phyloP scores from a whole-genome alignment of 2,797 vertebrate species.

The Stomatorhinus walkeri region DNA sequence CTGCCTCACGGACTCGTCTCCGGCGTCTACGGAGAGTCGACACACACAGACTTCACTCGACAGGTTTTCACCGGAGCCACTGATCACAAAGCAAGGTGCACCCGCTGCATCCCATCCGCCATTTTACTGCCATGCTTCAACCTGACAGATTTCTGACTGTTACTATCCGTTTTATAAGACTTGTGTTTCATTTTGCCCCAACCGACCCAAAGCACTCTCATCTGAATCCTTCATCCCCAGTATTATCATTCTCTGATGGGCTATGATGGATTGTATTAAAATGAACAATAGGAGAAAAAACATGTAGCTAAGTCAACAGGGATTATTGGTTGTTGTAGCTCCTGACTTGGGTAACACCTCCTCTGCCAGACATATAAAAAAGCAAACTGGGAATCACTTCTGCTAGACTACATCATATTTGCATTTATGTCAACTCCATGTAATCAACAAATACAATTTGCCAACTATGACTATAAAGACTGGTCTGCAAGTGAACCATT shows the following conservation, averaged over 20 bases:
- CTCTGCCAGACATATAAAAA: constrained; percentile 62
- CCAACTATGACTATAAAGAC: background rate
- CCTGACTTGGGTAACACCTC: constrained; percentile 72
- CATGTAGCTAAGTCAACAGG: constrained; percentile 79
- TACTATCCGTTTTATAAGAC: background rate
- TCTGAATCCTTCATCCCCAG: constrained; percentile 78
- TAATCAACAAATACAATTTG: background rate
- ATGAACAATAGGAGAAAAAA: constrained; percentile 80
- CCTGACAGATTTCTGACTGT: constrained; percentile 95
- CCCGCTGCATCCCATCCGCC: constrained; percentile 69
- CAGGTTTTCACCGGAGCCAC: constrained; percentile 67
- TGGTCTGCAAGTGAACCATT: background rate
- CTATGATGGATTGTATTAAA: constrained; percentile 84
- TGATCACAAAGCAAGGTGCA: constrained; percentile 80
- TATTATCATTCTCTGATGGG: constrained; percentile 79
- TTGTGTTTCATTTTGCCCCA: background rate
- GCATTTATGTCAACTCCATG: background rate
- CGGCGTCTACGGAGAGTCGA: constrained; percentile 71
- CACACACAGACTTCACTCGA: constrained; percentile 44
- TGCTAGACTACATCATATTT: constrained; percentile 27
- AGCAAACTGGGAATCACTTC: constrained; percentile 63
- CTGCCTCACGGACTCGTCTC: constrained; percentile 84
- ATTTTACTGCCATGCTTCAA: constrained; percentile 62
- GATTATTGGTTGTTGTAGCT: constrained; percentile 65
- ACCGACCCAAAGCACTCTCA: constrained; percentile 20